Conservation (phyloP, 2,888 invertebrate species). For the Leucoptera coffeella region DNA sequence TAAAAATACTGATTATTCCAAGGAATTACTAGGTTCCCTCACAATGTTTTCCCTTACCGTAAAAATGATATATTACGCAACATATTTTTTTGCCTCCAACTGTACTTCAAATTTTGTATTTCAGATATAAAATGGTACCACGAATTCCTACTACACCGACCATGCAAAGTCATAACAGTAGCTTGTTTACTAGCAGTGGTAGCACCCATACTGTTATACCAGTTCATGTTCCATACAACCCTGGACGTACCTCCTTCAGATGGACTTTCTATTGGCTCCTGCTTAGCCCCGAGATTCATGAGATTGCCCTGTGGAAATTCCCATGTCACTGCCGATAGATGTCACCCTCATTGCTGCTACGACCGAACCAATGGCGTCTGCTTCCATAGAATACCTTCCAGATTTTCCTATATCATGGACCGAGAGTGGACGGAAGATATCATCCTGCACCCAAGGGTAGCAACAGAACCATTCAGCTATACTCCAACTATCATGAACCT, state of each 20-base stretch:
- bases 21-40: no score
- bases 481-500: conserved; percentile 16
- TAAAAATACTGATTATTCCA: no score
- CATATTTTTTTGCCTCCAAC: conserved; percentile 4
- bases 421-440: conserved; percentile 22
- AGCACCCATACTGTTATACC: conserved; percentile 24
- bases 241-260: conserved; percentile 19
- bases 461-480: conserved; percentile 19
- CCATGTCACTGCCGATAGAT: conserved; percentile 16
- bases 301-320: conserved; percentile 32
- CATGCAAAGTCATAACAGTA: conserved; percentile 19
- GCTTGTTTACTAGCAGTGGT: conserved; percentile 14
- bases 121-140: conserved; percentile 35
- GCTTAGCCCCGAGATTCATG: conserved; percentile 16
- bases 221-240: conserved; percentile 16
- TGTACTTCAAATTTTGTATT: no score
- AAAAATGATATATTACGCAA: not conserved
- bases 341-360: conserved; percentile 46
- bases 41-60: not conserved
- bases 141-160: conserved; percentile 24
- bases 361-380: conserved; percentile 27
- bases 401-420: conserved; percentile 34
- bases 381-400: conserved; percentile 46
- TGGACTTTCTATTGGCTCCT: conserved; percentile 32
- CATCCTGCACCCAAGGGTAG: conserved; percentile 19